Percentiles rank a stretch among this genome's conserved stretches.
phyloP scores from a whole-genome alignment of 2,113 vertebrate species.

The Alethe diademata region DNA sequence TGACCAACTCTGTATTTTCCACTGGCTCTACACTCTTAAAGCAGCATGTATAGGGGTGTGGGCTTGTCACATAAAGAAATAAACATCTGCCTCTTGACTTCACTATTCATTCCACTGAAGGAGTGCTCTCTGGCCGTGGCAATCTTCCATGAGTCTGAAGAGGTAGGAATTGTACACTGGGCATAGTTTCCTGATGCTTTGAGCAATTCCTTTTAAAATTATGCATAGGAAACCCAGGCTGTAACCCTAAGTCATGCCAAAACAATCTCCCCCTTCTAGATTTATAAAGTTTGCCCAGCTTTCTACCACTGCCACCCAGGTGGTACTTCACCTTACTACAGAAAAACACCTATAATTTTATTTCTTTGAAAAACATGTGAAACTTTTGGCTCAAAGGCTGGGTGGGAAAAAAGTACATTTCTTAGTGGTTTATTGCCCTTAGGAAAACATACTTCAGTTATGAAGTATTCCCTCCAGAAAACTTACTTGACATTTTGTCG shows the following conservation, averaged over 20 bases:
- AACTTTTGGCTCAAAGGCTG: conserved; percentile 58
- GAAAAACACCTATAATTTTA: conserved; percentile 66
- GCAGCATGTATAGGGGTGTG: background rate
- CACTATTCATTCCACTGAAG: background rate
- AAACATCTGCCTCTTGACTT: background rate
- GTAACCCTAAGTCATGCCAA: conserved; percentile 21
- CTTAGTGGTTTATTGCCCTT: conserved; percentile 62
- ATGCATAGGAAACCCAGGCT: conserved; percentile 33
- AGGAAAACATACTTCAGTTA: conserved; percentile 69
- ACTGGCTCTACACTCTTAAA: background rate
- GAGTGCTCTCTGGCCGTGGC: background rate
- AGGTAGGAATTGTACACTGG: conserved; percentile 5
- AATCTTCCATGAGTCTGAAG: background rate
- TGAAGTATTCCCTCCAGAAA: conserved; percentile 71
- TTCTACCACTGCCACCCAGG: conserved; percentile 53
- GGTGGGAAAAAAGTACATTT: conserved; percentile 45
- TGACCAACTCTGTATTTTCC: background rate
- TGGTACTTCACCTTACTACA: conserved; percentile 49
- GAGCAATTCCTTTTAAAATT: conserved; percentile 46
- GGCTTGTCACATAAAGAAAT: conserved; percentile 11
- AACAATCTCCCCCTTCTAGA: conserved; percentile 38
- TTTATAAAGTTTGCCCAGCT: conserved; percentile 40
- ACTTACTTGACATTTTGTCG: conserved; percentile 67
- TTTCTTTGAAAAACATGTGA: conserved; percentile 65
- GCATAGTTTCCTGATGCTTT: conserved; percentile 24